Evolutionary conservation across 2,888 invertebrate species (phyloP), one percentile per base, ranked within the genome.

Genomic region (Lissocephala sabroskyi): DNA sequence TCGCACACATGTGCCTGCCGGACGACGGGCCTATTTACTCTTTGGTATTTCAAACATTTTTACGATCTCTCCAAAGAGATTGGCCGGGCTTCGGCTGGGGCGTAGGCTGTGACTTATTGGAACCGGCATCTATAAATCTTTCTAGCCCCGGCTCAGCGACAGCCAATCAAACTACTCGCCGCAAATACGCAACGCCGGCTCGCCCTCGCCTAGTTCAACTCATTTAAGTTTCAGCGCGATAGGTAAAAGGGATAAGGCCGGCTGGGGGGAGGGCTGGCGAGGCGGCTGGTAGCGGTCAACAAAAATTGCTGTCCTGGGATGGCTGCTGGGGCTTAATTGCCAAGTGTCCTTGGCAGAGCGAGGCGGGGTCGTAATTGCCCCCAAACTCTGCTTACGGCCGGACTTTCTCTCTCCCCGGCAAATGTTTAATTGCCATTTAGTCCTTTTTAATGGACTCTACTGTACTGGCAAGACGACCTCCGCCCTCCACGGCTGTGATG

Each of bases 371-470:
- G 77, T 68, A 76, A 68, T 76, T 50, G 41, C 19, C 32, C 26
- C 41, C 26, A 13, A 17, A 28, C 5, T 10, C 28, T 46, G 41
- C 18, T 43, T 43, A 35, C 17, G 37, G 19, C 67, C 62, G n/a
- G n/a, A n/a, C n/a, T n/a, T n/a, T n/a, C n/a, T n/a, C n/a, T n/a
- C n/a, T n/a, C n/a, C n/a, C n/a, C n/a, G n/a, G n/a, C 68, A 57
- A 67, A 79, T 70, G 80, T 79, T 81, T 81, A 80, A 81, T 79
- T 78, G 81, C 74, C 74, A 71, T 80, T 79, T 79, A 80, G 70
- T 67, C 79, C 78, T 76, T 74, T 80, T 78, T 76, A 81, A 80
- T 81, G 74, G 64, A 71, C 66, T 70, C 62, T 46, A 62, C 60
- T 57, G 61, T 52, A 56, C 57, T 45, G 45, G 26, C 23, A 23